Conservation (phyloP, 2,797 vertebrate genomes). For the Sorex maritimensis region DNA sequence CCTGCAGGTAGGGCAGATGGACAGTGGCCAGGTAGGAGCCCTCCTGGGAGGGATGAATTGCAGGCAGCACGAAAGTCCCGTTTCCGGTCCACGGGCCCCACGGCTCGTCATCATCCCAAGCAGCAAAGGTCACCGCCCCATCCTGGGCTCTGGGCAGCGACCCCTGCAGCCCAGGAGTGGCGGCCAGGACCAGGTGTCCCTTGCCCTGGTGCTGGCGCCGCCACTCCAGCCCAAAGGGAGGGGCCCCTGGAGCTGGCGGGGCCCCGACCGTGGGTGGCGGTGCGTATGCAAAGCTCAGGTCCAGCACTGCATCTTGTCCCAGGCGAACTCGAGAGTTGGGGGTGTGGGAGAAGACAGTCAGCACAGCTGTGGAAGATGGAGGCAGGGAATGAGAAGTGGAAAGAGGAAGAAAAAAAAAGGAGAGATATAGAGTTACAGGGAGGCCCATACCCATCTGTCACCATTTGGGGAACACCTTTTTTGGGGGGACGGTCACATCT, state of each 20-base stretch:
- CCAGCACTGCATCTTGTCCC: slow-evolving; percentile 90
- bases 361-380: slow-evolving; percentile 88
- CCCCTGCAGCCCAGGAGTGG: slow-evolving; percentile 88
- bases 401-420: background rate
- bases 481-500: background rate
- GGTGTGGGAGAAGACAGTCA: slow-evolving; percentile 92
- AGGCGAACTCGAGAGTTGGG: slow-evolving; percentile 87
- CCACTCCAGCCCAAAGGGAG: slow-evolving; percentile 94
- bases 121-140: slow-evolving; percentile 83
- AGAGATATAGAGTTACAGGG: slow-evolving; percentile 15
- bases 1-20: slow-evolving; percentile 93
- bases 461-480: background rate
- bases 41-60: slow-evolving; percentile 90
- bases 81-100: slow-evolving; percentile 89
- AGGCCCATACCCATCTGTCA: too few relatives aligned
- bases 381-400: background rate
- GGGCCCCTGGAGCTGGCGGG: slow-evolving; percentile 81
- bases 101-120: slow-evolving; percentile 87
- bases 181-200: slow-evolving; percentile 92
- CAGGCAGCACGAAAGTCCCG: slow-evolving; percentile 91
- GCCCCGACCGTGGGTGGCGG: slow-evolving; percentile 75
- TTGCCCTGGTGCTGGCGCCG: slow-evolving; percentile 94
- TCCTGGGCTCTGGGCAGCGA: slow-evolving; percentile 84
- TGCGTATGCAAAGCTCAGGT: slow-evolving; percentile 92
- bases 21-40: slow-evolving; percentile 94